Conservation (phyloP, 2,113 vertebrate species). For the Rhinolophus sinicus region DNA sequence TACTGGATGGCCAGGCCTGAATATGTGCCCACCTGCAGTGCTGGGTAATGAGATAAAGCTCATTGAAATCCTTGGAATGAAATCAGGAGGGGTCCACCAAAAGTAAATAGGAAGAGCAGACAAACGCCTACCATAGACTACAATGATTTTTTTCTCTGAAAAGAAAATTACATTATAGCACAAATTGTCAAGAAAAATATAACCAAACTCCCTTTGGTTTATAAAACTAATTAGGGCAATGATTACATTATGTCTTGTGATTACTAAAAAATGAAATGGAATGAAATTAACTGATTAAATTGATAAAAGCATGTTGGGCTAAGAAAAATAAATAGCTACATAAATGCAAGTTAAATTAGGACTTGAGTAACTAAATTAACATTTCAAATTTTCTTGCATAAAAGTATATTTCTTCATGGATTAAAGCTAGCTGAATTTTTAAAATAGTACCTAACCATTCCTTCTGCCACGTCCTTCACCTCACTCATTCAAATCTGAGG, state of each 20-base stretch:
- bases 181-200: background rate
- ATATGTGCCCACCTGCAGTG: background rate
- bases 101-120: background rate
- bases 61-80: background rate
- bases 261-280: background rate
- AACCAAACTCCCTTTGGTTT: background rate
- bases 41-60: background rate
- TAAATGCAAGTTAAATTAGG: constrained; percentile 34
- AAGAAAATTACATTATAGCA: background rate
- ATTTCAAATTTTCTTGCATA: constrained; percentile 35
- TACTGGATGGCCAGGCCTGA: background rate
- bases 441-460: constrained; percentile 1
- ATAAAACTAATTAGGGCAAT: background rate
- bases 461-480: background rate
- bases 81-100: background rate
- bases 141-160: background rate
- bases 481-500: background rate
- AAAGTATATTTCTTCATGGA: constrained; percentile 34
- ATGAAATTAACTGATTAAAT: constrained; percentile 1
- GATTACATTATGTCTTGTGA: background rate
- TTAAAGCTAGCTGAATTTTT: constrained; percentile 57
- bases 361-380: background rate
- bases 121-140: background rate
- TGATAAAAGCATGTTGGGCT: background rate
- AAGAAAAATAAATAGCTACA: background rate